Percentiles rank a stretch among this genome's conserved stretches.
Conservation (phyloP, 2,797 vertebrate species). For the Sebastes cheni region DNA sequence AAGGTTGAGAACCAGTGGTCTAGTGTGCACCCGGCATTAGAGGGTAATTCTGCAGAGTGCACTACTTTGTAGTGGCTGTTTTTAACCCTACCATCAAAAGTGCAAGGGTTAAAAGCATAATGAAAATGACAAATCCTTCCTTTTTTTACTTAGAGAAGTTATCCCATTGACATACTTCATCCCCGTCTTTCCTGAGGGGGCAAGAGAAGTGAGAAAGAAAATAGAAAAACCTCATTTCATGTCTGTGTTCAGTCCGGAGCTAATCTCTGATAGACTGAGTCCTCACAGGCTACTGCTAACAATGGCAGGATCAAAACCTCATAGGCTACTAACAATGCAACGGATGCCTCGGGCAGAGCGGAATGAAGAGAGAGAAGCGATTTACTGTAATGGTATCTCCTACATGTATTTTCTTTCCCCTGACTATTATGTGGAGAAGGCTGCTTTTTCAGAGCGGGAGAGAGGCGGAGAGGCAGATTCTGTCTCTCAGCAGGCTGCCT, state of each 20-base stretch:
- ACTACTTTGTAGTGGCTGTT: neutral
- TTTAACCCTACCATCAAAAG: conserved; percentile 11
- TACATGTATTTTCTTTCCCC: conserved; percentile 28
- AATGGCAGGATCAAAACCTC: conserved; percentile 62
- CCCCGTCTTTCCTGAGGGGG: conserved; percentile 37
- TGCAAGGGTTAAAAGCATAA: conserved; percentile 56
- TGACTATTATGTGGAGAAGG: conserved; percentile 46
- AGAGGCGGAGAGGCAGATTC: conserved; percentile 50
- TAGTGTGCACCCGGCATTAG: neutral
- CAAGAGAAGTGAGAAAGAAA: conserved; percentile 46
- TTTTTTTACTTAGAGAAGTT: conserved; percentile 54
- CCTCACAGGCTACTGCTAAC: conserved; percentile 55
- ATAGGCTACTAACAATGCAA: conserved; percentile 53
- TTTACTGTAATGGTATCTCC: conserved; percentile 65
- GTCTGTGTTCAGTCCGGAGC: conserved; percentile 43
- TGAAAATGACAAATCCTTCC: conserved; percentile 62
- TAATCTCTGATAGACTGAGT: conserved; percentile 66
- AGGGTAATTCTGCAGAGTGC: conserved; percentile 1
- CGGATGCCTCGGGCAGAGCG: conserved; percentile 31
- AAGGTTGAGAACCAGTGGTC: neutral
- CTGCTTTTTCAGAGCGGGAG: conserved; percentile 42
- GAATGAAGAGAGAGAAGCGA: conserved; percentile 45
- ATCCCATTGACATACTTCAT: conserved; percentile 50
- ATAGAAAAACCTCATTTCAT: conserved; percentile 56
- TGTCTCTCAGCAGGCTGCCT: conserved; percentile 58